These are phyloP conservation scores for Hydractinia symbiolongicarpus DNA, from an alignment of 30 jellyfish, hydroid and myxozoan species.

Conservation along the genomic window DNA sequence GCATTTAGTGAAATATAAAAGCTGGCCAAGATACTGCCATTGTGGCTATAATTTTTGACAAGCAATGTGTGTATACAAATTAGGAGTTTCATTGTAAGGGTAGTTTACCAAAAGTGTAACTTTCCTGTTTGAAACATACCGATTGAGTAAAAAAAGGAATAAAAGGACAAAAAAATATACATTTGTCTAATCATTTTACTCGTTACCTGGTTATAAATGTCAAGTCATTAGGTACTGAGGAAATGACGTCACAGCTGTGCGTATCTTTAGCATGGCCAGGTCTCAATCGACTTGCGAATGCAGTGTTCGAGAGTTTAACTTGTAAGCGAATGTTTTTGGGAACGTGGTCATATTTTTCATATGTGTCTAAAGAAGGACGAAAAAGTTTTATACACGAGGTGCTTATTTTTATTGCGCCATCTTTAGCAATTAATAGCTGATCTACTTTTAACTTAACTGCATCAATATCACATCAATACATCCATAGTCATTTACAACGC, in stretches of 20 bases:
- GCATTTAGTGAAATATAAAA: no score
- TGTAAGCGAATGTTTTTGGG: neutral
- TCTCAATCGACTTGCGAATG: neutral
- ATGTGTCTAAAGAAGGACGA: neutral
- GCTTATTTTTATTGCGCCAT: no score
- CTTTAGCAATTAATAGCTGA: no score
- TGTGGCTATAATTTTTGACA: no score
- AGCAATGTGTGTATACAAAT: no score
- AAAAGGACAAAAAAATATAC: neutral
- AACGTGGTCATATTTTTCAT: slow-evolving; percentile 4
- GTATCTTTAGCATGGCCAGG: slow-evolving; percentile 13
- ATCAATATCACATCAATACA: no score
- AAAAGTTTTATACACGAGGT: no score
- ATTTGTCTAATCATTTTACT: neutral
- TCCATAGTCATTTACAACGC: no score
- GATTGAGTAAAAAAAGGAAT: neutral
- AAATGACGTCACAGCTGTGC: slow-evolving; percentile 6
- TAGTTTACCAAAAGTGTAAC: no score
- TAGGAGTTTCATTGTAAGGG: no score
- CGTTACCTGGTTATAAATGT: neutral
- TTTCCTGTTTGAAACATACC: neutral
- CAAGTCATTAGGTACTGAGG: neutral
- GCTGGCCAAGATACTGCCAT: no score
- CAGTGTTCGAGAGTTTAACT: neutral
- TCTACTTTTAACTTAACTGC: slow-evolving; percentile 12